phyloP scores from a whole-genome alignment of 2,113 vertebrate genomes.

The Sebastes fasciatus region DNA sequence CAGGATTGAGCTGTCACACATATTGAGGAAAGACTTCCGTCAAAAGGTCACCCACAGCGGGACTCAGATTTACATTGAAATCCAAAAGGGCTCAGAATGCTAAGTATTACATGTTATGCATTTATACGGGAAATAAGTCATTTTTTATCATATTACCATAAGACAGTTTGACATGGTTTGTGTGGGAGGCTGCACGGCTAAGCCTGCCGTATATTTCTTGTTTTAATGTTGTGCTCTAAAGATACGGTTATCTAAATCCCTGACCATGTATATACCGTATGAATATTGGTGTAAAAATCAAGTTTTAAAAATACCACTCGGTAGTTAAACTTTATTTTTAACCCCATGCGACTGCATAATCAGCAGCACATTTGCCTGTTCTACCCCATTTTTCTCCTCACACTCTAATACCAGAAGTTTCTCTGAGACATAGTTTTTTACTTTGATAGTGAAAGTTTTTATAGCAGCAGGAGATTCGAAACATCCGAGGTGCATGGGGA shows the following conservation, averaged over 20 bases:
- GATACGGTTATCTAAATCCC: not conserved
- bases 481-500: not conserved
- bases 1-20: conserved; percentile 75
- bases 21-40: conserved; percentile 54
- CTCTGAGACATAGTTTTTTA: not conserved
- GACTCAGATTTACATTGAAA: conserved; percentile 32
- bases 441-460: conserved; percentile 13
- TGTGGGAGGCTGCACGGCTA: too few relatives aligned
- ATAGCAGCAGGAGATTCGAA: not conserved
- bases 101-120: conserved; percentile 15
- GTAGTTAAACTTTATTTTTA: not conserved
- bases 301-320: conserved; percentile 16
- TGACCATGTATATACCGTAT: not conserved
- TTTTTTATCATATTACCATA: not conserved
- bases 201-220: not conserved
- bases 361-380: conserved; percentile 32
- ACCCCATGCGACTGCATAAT: conserved; percentile 10
- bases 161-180: not conserved
- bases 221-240: not conserved
- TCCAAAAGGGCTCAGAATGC: conserved; percentile 1
- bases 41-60: conserved; percentile 34
- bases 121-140: not conserved
- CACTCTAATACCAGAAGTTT: conserved; percentile 2
- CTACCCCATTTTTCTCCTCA: not conserved
- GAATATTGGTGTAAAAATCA: not conserved